Conservation (phyloP, 2,888 invertebrate genomes). For the Lasioglossum malachurum region DNA sequence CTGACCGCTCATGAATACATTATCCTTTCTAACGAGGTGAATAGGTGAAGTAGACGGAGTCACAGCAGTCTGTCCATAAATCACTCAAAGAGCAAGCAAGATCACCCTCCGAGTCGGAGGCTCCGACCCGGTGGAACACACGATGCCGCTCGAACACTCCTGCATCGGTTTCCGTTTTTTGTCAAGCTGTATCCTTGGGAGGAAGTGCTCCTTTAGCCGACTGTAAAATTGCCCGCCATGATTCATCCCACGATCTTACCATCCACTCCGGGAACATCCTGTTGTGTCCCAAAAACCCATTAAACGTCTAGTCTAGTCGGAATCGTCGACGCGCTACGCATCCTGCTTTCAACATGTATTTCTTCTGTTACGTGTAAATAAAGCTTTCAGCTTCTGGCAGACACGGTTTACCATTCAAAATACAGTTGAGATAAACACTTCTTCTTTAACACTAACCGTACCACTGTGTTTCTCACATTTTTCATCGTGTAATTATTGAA, state of each 20-base stretch:
- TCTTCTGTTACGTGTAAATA: neutral
- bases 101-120: conserved; percentile 59
- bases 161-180: conserved; percentile 80
- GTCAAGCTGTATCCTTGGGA: conserved; percentile 30
- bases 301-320: neutral
- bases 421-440: neutral
- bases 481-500: neutral
- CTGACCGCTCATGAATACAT: conserved; percentile 80
- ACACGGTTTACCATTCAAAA: neutral
- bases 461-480: neutral
- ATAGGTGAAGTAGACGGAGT: conserved; percentile 82
- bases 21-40: conserved; percentile 82
- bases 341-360: neutral
- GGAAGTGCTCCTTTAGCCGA: conserved; percentile 66
- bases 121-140: conserved; percentile 48
- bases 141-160: conserved; percentile 63
- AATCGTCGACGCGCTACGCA: neutral
- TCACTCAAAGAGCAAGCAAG: conserved; percentile 78
- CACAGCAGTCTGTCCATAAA: conserved; percentile 79
- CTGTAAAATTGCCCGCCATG: conserved; percentile 70
- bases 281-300: conserved; percentile 1
- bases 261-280: conserved; percentile 1
- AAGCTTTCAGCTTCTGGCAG: neutral
- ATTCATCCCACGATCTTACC: conserved; percentile 22
- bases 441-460: neutral